phyloP scores from a whole-genome alignment of 2,888 invertebrate species.

The Ormyrus thymus region DNA sequence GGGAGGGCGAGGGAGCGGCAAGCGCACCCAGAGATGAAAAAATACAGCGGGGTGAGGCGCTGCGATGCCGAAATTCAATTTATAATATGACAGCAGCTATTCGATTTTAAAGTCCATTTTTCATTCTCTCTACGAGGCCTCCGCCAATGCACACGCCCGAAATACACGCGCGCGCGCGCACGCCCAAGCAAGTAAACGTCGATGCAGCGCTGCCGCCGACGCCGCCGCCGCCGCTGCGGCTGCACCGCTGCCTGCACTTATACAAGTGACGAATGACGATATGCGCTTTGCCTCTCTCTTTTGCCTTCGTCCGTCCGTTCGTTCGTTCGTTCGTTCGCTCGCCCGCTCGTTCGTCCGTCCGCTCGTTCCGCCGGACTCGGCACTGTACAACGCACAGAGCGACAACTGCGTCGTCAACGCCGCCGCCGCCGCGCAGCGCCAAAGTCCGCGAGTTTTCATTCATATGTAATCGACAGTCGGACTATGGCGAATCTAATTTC shows the following conservation, averaged over 20 bases:
- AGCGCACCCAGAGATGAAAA: conserved; percentile 57
- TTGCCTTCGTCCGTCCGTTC: neutral
- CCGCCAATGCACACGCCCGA: conserved; percentile 20
- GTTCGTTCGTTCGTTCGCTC: neutral
- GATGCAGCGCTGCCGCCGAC: conserved; percentile 33
- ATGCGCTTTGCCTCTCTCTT: conserved; percentile 37
- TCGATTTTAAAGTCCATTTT: conserved; percentile 73
- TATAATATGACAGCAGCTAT: conserved; percentile 72
- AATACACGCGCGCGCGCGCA: conserved; percentile 14
- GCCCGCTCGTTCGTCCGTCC: neutral
- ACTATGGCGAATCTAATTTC: conserved; percentile 50
- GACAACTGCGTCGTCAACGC: conserved; percentile 30
- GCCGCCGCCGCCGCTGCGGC: conserved; percentile 16
- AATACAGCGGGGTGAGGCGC: conserved; percentile 60
- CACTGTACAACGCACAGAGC: conserved; percentile 4
- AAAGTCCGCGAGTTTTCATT: conserved; percentile 47
- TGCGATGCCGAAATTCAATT: conserved; percentile 71
- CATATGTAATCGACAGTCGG: conserved; percentile 50
- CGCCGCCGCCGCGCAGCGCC: neutral
- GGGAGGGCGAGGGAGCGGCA: conserved; percentile 46
- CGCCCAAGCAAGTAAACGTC: conserved; percentile 53
- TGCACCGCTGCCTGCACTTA: conserved; percentile 42
- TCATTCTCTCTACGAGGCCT: conserved; percentile 62
- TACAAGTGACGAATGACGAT: conserved; percentile 57
- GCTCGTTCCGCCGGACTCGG: neutral